These are phyloP conservation scores for Pelobates cultripes DNA, from an alignment of 2,797 vertebrate species.

Conservation along the genomic window DNA sequence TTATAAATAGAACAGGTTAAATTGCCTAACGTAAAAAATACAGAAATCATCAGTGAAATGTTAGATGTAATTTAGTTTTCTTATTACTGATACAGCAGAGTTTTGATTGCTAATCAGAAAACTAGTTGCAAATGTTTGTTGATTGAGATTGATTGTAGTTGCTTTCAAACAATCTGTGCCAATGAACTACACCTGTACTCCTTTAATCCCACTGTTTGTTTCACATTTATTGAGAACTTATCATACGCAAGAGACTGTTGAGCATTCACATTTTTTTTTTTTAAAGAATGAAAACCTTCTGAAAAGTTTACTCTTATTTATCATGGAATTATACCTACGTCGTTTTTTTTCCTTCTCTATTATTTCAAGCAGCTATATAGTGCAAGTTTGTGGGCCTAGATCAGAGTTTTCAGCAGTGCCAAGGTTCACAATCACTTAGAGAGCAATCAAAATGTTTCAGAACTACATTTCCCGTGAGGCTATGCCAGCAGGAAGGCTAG, in stretches of 20 bases:
- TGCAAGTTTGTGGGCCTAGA: too few species aligned
- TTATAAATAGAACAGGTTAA: constrained; percentile 35
- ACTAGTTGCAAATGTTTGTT: constrained; percentile 58
- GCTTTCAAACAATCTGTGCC: constrained; percentile 60
- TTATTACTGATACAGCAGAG: constrained; percentile 46
- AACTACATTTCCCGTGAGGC: too few species aligned
- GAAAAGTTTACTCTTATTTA: too few species aligned
- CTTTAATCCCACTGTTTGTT: constrained; percentile 35
- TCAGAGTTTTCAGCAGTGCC: too few species aligned
- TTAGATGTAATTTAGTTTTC: constrained; percentile 37
- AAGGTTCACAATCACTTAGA: too few species aligned
- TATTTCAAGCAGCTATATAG: too few species aligned
- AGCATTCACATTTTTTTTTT: not conserved
- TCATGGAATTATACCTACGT: too few species aligned
- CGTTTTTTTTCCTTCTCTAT: too few species aligned
- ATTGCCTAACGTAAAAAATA: constrained; percentile 23
- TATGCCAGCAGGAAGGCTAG: too few species aligned
- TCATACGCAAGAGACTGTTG: not conserved
- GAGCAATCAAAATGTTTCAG: too few species aligned
- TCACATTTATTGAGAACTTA: constrained; percentile 10
- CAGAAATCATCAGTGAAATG: constrained; percentile 18
- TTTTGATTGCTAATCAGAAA: constrained; percentile 65
- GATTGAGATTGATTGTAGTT: constrained; percentile 64
- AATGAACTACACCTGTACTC: constrained; percentile 58
- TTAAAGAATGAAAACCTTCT: not conserved